These are phyloP conservation scores for Trematocara unimaculatum DNA, from an alignment of 2,113 vertebrate species.

Conservation along the genomic window DNA sequence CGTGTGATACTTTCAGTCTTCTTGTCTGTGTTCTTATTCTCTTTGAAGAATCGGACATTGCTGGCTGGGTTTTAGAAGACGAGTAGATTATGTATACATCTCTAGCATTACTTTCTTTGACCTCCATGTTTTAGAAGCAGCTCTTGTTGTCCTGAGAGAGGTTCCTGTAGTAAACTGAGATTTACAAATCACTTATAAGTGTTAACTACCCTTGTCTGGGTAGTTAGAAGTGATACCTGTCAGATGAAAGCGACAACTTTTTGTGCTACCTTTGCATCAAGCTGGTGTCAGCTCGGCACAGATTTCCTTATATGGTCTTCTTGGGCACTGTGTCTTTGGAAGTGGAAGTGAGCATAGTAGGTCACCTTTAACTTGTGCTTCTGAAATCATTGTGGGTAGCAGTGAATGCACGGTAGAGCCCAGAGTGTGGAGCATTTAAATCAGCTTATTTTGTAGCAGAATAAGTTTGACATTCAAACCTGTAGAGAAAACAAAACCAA, in stretches of 20 bases:
- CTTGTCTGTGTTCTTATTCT: not conserved
- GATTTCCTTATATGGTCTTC: not conserved
- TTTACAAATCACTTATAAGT: not conserved
- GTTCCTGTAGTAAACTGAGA: not conserved
- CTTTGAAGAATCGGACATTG: not conserved
- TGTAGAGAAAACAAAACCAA: not conserved
- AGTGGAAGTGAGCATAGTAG: not conserved
- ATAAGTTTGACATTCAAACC: not conserved
- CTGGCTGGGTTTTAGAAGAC: not conserved
- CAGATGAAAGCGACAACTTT: not conserved
- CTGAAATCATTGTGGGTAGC: not conserved
- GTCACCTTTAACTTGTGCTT: not conserved
- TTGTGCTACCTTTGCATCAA: not conserved
- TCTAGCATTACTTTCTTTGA: not conserved
- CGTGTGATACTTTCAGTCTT: accelerated
- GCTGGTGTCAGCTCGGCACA: not conserved
- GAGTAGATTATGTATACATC: not conserved
- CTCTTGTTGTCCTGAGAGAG: not conserved
- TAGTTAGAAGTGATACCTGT: not conserved
- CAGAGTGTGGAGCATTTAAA: not conserved
- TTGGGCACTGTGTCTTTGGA: not conserved
- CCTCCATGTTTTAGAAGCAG: not conserved
- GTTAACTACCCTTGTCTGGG: not conserved
- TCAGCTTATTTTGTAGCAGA: not conserved
- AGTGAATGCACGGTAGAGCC: not conserved